Evolutionary conservation across 2,888 invertebrate species (phyloP), one percentile per base, ranked within the genome.

Genomic region (Marronus borbonicus): DNA sequence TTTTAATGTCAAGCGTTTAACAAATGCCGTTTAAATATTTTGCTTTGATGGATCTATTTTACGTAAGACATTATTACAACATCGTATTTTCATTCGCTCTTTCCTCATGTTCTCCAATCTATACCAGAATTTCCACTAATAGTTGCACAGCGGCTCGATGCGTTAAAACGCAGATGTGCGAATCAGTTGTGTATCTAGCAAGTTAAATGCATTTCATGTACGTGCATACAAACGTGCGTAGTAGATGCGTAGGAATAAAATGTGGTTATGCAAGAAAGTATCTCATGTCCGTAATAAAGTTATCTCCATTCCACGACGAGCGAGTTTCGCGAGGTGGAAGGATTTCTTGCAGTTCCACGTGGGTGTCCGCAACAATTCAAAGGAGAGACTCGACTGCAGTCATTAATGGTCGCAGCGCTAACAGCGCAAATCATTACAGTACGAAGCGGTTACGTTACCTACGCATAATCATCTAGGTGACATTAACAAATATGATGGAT

Each of bases 321-420:
- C 50, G 72, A 64, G 66, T 50, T 62, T 72, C 58, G 62, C 39
- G 68, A 69, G 66, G 49, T 64, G 31, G 64, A 74, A 76, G 76
- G 65, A 74, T 76, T 60, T 75, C 76, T 70, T 60, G 78, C 72
- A 72, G 31, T 65, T 76, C 79, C 76, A 78, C 81, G 81, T 81
- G 80, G 81, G 81, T 81, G 81, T 80, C 72, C 78, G 60, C 69
- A 70, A 80, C 80, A 80, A 81, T 81, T 77, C 72, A 79, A 76
- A 80, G 12, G 76, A 68, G 55, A 75, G 76, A 78, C 60, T 60
- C 17, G 49, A 74, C 60, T 12, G 62, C 44, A 17, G 70, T 76
- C 78, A 80, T 80, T 80, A 80, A 65, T 74, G 77, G 75, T 68
- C 75, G 28, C 72, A 77, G 50, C 50, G 62, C 70, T 72, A 77